These are phyloP conservation scores for Thalassoma bifasciatum DNA, from an alignment of 2,113 vertebrate genomes.

Conservation along the genomic window DNA sequence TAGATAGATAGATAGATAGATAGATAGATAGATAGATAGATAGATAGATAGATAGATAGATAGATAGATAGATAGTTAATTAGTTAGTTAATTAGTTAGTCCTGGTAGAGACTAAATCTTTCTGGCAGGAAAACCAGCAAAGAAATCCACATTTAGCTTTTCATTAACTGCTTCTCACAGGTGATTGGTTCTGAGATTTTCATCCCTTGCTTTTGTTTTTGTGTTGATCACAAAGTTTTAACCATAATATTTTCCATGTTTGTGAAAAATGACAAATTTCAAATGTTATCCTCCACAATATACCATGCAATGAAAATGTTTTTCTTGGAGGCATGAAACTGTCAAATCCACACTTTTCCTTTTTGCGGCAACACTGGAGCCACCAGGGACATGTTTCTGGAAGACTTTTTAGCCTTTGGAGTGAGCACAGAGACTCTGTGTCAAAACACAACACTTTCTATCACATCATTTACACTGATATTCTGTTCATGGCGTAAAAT, in stretches of 20 bases:
- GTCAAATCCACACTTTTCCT: slow-evolving; percentile 37
- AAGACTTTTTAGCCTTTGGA: slow-evolving; percentile 39
- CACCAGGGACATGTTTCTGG: slow-evolving; percentile 27
- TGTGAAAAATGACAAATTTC: background rate
- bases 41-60: no score
- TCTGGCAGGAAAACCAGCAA: no score
- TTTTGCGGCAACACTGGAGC: slow-evolving; percentile 24
- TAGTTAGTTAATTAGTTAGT: no score
- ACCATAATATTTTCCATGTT: background rate
- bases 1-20: no score
- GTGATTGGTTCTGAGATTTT: background rate
- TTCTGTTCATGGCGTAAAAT: slow-evolving; percentile 20
- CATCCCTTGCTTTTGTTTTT: background rate
- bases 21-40: no score
- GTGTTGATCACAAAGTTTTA: background rate
- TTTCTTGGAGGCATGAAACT: slow-evolving; percentile 22
- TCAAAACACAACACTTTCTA: slow-evolving; percentile 45
- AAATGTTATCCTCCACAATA: background rate
- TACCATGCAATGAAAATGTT: background rate
- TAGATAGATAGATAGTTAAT: no score
- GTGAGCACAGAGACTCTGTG: slow-evolving; percentile 39
- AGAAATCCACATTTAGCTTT: no score
- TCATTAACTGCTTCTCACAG: background rate
- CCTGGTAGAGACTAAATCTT: no score
- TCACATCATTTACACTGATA: slow-evolving; percentile 28